A percentile compares a stretch with the other conserved stretches of the same genome.
phyloP scores from a whole-genome alignment of 2,888 invertebrate genomes.

The Eristalis pertinax region DNA sequence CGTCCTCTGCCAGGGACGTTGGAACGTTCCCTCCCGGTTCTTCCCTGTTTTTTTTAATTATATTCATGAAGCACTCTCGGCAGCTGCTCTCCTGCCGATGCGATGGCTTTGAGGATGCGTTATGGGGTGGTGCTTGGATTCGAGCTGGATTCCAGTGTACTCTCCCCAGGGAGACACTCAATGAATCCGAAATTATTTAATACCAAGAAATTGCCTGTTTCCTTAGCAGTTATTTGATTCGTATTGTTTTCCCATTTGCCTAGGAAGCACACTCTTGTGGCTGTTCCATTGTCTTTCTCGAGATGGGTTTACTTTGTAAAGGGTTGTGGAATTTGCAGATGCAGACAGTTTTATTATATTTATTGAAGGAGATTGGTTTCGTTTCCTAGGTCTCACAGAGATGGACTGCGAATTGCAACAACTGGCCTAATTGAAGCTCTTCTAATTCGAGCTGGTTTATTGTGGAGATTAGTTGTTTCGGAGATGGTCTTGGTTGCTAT shows the following conservation, averaged over 20 bases:
- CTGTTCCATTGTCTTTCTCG: neutral
- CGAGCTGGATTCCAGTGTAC: neutral
- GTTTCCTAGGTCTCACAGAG: neutral
- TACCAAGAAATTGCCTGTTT: neutral
- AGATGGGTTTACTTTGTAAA: neutral
- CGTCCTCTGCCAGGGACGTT: neutral
- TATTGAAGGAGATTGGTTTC: neutral
- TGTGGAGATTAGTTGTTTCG: too few relatives aligned
- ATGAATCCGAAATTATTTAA: neutral
- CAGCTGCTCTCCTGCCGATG: neutral
- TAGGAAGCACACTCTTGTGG: neutral
- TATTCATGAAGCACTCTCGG: slow-evolving; percentile 19
- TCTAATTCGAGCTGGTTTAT: too few relatives aligned
- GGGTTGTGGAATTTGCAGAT: neutral
- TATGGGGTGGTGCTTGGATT: neutral
- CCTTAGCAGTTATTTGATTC: neutral
- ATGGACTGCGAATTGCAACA: neutral
- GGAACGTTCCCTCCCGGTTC: neutral
- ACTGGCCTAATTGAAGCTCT: too few relatives aligned
- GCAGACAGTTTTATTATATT: neutral
- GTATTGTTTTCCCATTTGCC: neutral
- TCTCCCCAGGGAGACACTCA: neutral
- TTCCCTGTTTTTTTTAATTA: slow-evolving; percentile 18
- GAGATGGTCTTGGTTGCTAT: too few relatives aligned
- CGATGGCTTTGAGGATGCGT: slow-evolving; percentile 1